A percentile compares a stretch with the other conserved stretches of the same genome.
Conservation (phyloP, 1,140 invertebrate genomes). For the Propsilocerus akamusi region DNA sequence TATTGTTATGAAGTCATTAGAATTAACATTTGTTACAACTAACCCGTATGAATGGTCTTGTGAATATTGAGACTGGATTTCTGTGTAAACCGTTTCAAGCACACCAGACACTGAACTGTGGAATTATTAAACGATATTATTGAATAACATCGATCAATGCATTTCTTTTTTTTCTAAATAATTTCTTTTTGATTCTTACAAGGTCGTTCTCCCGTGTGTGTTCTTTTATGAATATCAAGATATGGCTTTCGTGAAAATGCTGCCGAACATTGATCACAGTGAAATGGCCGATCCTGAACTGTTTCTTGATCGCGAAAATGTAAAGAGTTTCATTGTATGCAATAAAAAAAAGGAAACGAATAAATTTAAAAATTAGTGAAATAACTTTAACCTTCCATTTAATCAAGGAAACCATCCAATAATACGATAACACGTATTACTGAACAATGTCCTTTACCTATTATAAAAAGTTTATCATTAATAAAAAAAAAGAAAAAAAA, state of each 20-base stretch:
- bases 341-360: too few relatives aligned
- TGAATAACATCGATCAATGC: too few relatives aligned
- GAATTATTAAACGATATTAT: too few relatives aligned
- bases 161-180: slow-evolving; percentile 23
- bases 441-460: background rate
- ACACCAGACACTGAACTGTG: slow-evolving; percentile 49
- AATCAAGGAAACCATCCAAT: too few relatives aligned
- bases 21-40: slow-evolving; percentile 8
- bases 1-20: background rate
- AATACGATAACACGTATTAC: background rate
- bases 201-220: slow-evolving; percentile 51
- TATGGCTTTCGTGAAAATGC: slow-evolving; percentile 52
- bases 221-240: slow-evolving; percentile 56
- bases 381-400: too few relatives aligned
- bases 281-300: slow-evolving; percentile 40
- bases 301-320: slow-evolving; percentile 27
- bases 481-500: too few relatives aligned
- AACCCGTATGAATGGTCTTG: slow-evolving; percentile 54
- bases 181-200: slow-evolving; percentile 38
- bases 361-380: too few relatives aligned
- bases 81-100: slow-evolving; percentile 46
- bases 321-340: background rate
- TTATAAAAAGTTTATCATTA: background rate
- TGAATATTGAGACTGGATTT: slow-evolving; percentile 54
- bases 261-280: slow-evolving; percentile 50